phyloP scores from a whole-genome alignment of 2,797 vertebrate genomes.

The Pseudocheirus occidentalis region DNA sequence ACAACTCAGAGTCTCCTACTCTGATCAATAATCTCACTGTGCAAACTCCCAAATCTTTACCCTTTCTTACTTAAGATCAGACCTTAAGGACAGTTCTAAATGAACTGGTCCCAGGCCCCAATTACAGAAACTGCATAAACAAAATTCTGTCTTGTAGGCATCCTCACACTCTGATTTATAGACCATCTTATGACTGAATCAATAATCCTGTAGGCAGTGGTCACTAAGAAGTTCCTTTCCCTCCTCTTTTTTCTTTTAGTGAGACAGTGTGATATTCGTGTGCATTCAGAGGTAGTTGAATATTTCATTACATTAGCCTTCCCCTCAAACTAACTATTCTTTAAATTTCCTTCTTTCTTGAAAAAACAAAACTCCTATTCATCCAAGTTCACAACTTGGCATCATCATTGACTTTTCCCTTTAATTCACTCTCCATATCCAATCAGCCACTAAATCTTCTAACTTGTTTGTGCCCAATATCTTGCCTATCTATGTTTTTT shows the following conservation, averaged over 20 bases:
- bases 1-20: not conserved
- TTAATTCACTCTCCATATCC: not conserved
- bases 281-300: not conserved
- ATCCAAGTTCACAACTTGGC: not conserved
- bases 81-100: not conserved
- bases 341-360: not conserved
- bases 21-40: not conserved
- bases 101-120: not conserved
- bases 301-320: not conserved
- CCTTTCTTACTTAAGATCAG: not conserved
- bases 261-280: not conserved
- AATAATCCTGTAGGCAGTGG: not conserved
- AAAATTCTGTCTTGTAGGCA: not conserved
- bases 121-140: not conserved
- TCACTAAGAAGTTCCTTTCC: not conserved
- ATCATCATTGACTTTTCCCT: not conserved
- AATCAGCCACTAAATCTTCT: not conserved
- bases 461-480: not conserved
- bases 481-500: not conserved
- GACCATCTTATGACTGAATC: not conserved
- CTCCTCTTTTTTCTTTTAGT: not conserved
- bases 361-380: not conserved
- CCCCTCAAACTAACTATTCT: not conserved
- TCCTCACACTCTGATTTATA: not conserved
- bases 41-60: not conserved